These are phyloP conservation scores for Phasia obesa DNA, from an alignment of 2,888 invertebrate genomes.

Conservation along the genomic window DNA sequence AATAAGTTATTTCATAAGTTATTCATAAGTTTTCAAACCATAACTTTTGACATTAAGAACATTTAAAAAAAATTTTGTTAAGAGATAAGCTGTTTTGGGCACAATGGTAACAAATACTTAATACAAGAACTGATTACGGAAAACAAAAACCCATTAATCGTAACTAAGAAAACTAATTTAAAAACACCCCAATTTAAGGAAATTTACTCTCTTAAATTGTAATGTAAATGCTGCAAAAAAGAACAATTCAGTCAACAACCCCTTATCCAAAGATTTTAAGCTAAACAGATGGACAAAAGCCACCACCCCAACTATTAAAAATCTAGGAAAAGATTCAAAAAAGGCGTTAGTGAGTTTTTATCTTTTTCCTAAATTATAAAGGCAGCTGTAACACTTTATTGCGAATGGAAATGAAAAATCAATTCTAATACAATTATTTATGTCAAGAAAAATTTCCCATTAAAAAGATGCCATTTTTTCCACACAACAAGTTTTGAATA, in stretches of 20 bases:
- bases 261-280: background rate
- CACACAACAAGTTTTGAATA: background rate
- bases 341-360: constrained; percentile 58
- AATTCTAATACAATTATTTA: constrained; percentile 40
- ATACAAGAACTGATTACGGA: constrained; percentile 2
- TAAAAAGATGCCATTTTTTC: background rate
- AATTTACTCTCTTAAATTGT: background rate
- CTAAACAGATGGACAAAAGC: constrained; percentile 31
- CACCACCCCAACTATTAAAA: constrained; percentile 41
- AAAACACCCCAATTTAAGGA: constrained; percentile 44
- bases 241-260: constrained; percentile 13
- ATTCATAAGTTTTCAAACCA: no score
- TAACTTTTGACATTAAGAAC: no score
- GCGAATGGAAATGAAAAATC: constrained; percentile 40
- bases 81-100: background rate
- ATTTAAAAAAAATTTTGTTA: no score
- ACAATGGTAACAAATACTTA: constrained; percentile 2
- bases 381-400: constrained; percentile 32
- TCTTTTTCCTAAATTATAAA: constrained; percentile 21
- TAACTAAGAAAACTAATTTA: constrained; percentile 30
- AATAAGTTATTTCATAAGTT: no score
- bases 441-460: constrained; percentile 16
- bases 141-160: constrained; percentile 34
- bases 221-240: constrained; percentile 38
- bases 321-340: background rate